phyloP scores from a whole-genome alignment of 1,140 invertebrate species.

The Pogonomyrmex californicus region DNA sequence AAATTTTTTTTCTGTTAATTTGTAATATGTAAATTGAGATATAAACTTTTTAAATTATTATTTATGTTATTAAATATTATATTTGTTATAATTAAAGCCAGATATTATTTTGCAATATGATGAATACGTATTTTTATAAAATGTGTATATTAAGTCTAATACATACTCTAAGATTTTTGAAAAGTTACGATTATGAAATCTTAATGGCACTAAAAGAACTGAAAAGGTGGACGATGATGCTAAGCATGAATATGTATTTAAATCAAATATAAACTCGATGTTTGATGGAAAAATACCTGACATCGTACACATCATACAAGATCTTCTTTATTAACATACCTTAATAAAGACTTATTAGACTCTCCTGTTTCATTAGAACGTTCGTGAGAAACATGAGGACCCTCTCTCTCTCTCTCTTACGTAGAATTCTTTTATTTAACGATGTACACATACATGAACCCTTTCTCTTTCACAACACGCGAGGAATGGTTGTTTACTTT shows the following conservation, averaged over 20 bases:
- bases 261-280: background rate
- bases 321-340: slow-evolving; percentile 34
- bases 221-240: background rate
- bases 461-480: background rate
- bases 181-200: background rate
- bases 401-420: background rate
- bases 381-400: slow-evolving; percentile 5
- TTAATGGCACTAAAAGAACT: background rate
- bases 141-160: background rate
- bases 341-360: slow-evolving; percentile 25
- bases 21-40: background rate
- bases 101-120: background rate
- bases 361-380: slow-evolving; percentile 23
- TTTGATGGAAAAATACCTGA: background rate
- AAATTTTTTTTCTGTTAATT: background rate
- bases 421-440: background rate
- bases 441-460: background rate
- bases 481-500: slow-evolving; percentile 7
- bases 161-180: background rate
- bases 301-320: background rate
- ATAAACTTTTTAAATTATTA: background rate
- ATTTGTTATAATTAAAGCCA: background rate
- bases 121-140: background rate
- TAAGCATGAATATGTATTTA: slow-evolving; percentile 23
- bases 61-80: background rate